These are phyloP conservation scores for Coreoperca whiteheadi DNA, from an alignment of 2,113 vertebrate genomes.

Conservation along the genomic window DNA sequence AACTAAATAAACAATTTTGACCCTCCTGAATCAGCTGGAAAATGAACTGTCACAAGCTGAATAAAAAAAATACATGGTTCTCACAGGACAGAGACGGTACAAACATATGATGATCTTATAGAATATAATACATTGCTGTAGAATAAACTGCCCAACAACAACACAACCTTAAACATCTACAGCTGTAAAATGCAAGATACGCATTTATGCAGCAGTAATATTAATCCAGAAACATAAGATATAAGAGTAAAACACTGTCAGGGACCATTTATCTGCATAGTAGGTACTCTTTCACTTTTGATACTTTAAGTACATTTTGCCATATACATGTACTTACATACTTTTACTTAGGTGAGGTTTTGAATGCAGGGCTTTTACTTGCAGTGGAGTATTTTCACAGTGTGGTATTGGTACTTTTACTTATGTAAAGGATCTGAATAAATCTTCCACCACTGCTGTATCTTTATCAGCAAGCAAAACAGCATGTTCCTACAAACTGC, in stretches of 20 bases:
- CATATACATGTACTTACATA: no score
- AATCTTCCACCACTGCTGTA: background rate
- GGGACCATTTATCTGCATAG: background rate
- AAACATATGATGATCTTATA: no score
- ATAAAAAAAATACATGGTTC: no score
- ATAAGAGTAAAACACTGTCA: background rate
- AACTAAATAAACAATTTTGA: no score
- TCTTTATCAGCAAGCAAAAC: slow-evolving; percentile 28
- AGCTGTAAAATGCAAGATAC: background rate
- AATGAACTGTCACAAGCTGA: no score
- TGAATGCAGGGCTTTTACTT: background rate
- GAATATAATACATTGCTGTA: no score
- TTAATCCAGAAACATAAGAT: background rate
- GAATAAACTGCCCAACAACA: background rate
- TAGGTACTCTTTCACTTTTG: background rate
- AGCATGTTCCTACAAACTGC: slow-evolving; percentile 27
- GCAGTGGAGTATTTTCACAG: background rate
- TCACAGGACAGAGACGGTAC: no score
- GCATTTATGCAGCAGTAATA: background rate
- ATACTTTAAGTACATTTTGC: background rate
- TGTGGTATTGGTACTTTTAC: background rate
- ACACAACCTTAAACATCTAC: background rate
- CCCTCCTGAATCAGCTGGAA: no score
- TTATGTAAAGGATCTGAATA: slow-evolving; percentile 1
- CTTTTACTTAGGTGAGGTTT: background rate